Conservation (phyloP, 2,797 vertebrate genomes). For the Alcedo quadribrachys region DNA sequence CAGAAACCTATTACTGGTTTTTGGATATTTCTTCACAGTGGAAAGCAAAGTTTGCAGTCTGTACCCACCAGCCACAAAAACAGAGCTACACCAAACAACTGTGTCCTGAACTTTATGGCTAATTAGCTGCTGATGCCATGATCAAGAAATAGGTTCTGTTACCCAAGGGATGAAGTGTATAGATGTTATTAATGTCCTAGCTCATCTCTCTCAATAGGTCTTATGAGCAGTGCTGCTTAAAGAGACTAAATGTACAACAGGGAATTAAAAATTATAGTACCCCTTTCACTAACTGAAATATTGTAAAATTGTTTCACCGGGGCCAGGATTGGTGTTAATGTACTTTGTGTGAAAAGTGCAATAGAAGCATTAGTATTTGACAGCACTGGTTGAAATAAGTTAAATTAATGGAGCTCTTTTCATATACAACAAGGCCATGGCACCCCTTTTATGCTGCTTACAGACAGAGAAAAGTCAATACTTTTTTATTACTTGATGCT, state of each 20-base stretch:
- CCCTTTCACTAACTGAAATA: conserved; percentile 81
- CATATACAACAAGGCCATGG: conserved; percentile 89
- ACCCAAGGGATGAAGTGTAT: conserved; percentile 40
- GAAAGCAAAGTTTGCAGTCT: conserved; percentile 44
- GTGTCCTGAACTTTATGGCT: conserved; percentile 40
- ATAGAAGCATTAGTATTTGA: conserved; percentile 89
- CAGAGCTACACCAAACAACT: conserved; percentile 31
- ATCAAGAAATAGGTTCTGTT: conserved; percentile 33
- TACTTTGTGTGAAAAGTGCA: conserved; percentile 87
- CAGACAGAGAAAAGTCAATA: conserved; percentile 94
- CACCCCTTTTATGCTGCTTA: conserved; percentile 89
- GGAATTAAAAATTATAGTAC: conserved; percentile 81
- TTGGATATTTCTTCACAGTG: background rate
- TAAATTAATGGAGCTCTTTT: conserved; percentile 93
- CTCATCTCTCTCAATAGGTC: conserved; percentile 72
- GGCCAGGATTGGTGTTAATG: conserved; percentile 81
- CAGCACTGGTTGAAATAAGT: conserved; percentile 91
- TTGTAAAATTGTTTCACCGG: conserved; percentile 84
- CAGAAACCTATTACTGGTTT: conserved; percentile 18
- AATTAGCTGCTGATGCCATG: conserved; percentile 55
- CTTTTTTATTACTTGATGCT: conserved; percentile 93
- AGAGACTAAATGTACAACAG: conserved; percentile 48
- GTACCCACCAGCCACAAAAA: conserved; percentile 27
- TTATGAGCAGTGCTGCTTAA: conserved; percentile 54
- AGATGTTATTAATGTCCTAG: conserved; percentile 54